Evolutionary conservation across 2,113 vertebrate species (phyloP), one percentile per base, ranked within the genome.

Genomic region (Numenius arquata): DNA sequence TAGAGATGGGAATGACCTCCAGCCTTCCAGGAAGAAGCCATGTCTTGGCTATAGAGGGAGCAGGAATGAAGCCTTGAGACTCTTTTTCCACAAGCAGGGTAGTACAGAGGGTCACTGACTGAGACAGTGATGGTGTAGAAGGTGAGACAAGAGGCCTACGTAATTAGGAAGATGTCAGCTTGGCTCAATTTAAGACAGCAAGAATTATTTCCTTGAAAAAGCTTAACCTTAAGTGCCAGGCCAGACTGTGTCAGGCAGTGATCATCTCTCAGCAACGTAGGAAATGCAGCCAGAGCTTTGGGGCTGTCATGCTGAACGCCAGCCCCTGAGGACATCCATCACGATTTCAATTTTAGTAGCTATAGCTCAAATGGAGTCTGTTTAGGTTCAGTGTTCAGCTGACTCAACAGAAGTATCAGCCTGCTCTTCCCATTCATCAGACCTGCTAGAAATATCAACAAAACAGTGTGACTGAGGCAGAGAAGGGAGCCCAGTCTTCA

Each of bases 231-330:
- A 29, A 58, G 19, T 72, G 32, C 36, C 26, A 41, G 14, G 34
- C 82, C 32, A 72, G 84, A 12, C 47, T 43, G 36, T 40, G 52
- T 40, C 36, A 52, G 61, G 32, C 50, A 74, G 50, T 0, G 0
- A 45, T 45, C 1, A 0, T 40, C 53, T 50, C 61, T 38, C 58
- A 80, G 21, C 30, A 61, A 11, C 1, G 15, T 36, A 21, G 0
- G 0, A 74, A 66, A 52, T 0, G 0, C 12, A 22, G 6, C 29
- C 55, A 52, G 59, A 0, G 0, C 40, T 40, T 0, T 9, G 41
- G 27, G 67, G 34, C 2, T 83, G 17, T 53, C 25, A 30, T 1
- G 1, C 17, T 45, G n/a, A 77, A 6, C 0, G 1, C 17, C 53
- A 83, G n/a, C 19, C 34, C 41, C 14, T 4, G 3, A 47, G 26